A percentile compares a stretch with the other conserved stretches of the same genome.
Conservation (phyloP, 2,797 vertebrate genomes). For the Myotis myotis region DNA sequence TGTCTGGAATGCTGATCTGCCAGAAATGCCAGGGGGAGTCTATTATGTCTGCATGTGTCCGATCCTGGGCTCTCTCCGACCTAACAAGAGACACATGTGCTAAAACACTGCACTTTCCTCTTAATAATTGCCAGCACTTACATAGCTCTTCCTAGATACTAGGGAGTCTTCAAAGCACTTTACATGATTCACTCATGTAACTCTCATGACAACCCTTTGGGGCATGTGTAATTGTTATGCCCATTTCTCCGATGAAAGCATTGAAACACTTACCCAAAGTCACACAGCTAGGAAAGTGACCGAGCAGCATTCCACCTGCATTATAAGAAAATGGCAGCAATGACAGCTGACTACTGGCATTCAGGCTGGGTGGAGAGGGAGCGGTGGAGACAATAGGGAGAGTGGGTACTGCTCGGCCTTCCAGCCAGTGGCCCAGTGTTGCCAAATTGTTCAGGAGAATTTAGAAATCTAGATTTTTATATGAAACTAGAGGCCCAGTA, state of each 20-base stretch:
- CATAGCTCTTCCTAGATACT: background rate
- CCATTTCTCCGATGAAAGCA: slow-evolving; percentile 18
- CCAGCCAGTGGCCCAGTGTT: background rate
- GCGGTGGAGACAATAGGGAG: background rate
- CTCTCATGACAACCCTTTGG: background rate
- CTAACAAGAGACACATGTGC: background rate
- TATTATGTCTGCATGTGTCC: too few relatives aligned
- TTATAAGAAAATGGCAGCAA: background rate
- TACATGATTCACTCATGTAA: background rate
- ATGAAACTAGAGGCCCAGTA: background rate
- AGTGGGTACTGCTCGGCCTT: background rate
- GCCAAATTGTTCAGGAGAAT: background rate
- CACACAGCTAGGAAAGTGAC: background rate
- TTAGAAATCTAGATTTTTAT: slow-evolving; percentile 30
- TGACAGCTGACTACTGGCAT: background rate
- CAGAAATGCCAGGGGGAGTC: too few relatives aligned
- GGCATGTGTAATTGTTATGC: background rate
- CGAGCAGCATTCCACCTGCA: background rate
- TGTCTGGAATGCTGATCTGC: too few relatives aligned
- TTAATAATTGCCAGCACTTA: background rate
- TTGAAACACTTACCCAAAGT: background rate
- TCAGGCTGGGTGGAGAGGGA: background rate
- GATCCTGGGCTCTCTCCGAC: too few relatives aligned
- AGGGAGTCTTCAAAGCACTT: background rate
- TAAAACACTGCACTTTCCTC: background rate